Percentiles rank a stretch among this genome's conserved stretches.
These are phyloP conservation scores for Calephelis perditalis DNA, from an alignment of 2,888 invertebrate genomes.

Conservation along the genomic window DNA sequence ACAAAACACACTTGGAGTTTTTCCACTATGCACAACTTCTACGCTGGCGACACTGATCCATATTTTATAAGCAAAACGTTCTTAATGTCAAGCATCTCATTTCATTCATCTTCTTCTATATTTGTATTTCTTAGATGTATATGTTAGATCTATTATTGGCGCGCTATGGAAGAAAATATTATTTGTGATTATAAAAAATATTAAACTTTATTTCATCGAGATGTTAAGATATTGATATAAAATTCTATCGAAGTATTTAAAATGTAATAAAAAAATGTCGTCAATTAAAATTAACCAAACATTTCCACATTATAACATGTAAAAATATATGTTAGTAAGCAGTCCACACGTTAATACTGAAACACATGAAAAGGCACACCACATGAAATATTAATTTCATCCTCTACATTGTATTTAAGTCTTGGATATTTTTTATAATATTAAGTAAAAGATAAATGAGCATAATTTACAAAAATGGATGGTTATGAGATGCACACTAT, in stretches of 20 bases:
- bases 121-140: constrained; percentile 68
- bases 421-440: not conserved
- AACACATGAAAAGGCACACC: constrained; percentile 7
- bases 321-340: constrained; percentile 8
- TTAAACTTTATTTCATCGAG: no score
- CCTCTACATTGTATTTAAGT: not conserved
- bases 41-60: constrained; percentile 43
- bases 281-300: not conserved
- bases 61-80: constrained; percentile 24
- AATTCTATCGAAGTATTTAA: no score
- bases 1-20: constrained; percentile 56
- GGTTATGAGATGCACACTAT: not conserved
- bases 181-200: constrained; percentile 32
- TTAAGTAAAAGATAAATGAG: not conserved
- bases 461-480: not conserved
- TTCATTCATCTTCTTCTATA: constrained; percentile 59
- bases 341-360: not conserved
- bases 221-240: no score
- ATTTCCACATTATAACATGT: not conserved
- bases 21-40: constrained; percentile 52
- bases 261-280: no score
- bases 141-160: constrained; percentile 65
- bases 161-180: constrained; percentile 63
- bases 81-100: constrained; percentile 26
- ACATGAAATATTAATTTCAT: not conserved